Base-by-base conservation (phyloP, 37 sponge, comb jelly and placozoan species). In the Spongilla lacustris region DNA sequence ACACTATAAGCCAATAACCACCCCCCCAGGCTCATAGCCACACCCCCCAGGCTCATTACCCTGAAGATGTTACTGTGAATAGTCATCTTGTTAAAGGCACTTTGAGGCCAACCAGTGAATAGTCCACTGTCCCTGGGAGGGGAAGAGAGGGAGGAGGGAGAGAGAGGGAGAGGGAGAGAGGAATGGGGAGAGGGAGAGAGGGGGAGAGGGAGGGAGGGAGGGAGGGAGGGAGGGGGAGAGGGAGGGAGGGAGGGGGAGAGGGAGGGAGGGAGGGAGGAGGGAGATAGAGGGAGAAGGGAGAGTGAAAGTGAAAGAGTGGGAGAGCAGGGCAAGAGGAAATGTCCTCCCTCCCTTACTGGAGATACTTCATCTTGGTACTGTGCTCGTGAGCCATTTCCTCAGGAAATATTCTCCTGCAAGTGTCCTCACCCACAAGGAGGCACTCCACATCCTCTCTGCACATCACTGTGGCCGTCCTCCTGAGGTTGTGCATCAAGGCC, bases 371-470 rank as follows among this genome's bases (percentile, higher is more conserved):
- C 36, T 67, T 83, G 0, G 37, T n/a, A 5, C n/a, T 35, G 17
- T 37, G 48, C 28, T 91, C 88, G 36, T 76, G 79, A 21, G 80
- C 36, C 29, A 84, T 81, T 9, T 78, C 69, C 19, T 84, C 85
- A 0, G 88, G 84, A 69, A 78, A 91, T 32, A 88, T 75, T 19
- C 73, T 46, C 37, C 32, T 46, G 46, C 86, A 78, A 1, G 76
- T 73, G 13, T 74, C 71, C 34, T 66, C 29, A 49, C 78, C 75
- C 0, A 91, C 35, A 32, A 84, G 67, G 31, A 91, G 48, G 28
- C 72, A 72, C 69, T 91, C 91, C 12, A 79, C 73, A 28, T 77
- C 67, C 75, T 91, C 91, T 9, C 87, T 48, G 66, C 73, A 37
- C 2, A 74, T 68, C 9, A 91, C 36, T 4, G 87, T 86, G 27